Evolutionary conservation across 92 coral and sea anemone genomes (phyloP).

Genomic region (Bergia puertoricense): DNA sequence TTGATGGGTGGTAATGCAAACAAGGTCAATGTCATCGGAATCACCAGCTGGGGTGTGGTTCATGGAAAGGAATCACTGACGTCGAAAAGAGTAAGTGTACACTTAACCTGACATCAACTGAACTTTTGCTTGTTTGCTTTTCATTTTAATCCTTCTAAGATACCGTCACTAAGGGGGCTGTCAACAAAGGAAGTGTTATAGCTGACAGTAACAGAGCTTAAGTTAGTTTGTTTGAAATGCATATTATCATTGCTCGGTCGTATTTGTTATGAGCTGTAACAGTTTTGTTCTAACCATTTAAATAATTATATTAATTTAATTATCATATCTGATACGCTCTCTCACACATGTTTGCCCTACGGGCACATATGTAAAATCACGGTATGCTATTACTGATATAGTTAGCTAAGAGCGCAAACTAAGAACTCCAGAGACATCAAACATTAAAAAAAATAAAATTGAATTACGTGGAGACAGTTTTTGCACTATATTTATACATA

Average conservation of each 20-base stretch:
- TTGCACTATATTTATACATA: too few species aligned
- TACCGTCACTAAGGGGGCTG: background rate
- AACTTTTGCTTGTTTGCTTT: background rate
- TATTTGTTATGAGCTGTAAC: too few species aligned
- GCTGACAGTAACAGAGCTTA: too few species aligned
- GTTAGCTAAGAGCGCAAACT: too few species aligned
- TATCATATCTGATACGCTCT: too few species aligned
- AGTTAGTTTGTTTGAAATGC: background rate
- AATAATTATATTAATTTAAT: too few species aligned
- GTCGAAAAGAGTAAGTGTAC: conserved; percentile 59
- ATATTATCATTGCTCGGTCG: too few species aligned
- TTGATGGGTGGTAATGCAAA: conserved; percentile 82
- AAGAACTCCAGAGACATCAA: too few species aligned
- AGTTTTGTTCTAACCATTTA: too few species aligned
- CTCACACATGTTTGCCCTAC: too few species aligned
- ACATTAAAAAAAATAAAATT: background rate
- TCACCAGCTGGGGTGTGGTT: conserved; percentile 97
- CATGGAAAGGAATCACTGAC: conserved; percentile 79
- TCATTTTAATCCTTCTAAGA: background rate
- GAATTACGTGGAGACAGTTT: background rate
- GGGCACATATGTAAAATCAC: background rate
- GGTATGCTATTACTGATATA: background rate
- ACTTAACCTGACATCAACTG: background rate
- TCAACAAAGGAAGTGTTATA: background rate
- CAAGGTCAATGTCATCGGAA: conserved; percentile 91